phyloP scores from a whole-genome alignment of 2,113 vertebrate species.

The Megaptera novaeangliae region DNA sequence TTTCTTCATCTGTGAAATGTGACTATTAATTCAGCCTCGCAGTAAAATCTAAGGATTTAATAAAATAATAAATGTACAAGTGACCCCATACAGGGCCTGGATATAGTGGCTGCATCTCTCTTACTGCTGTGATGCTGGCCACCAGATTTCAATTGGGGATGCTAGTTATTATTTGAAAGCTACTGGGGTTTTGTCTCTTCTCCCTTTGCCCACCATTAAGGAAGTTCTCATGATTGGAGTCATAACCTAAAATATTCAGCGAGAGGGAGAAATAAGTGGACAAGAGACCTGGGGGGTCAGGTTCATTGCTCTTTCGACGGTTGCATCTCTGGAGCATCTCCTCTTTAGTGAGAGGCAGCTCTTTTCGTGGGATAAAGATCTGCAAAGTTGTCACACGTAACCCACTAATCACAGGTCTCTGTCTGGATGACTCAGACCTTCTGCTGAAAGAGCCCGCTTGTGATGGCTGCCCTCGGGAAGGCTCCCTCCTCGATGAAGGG shows the following conservation, averaged over 20 bases:
- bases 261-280: background rate
- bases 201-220: background rate
- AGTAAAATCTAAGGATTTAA: background rate
- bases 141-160: background rate
- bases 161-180: background rate
- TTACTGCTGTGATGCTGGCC: background rate
- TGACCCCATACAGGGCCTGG: background rate
- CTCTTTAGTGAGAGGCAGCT: background rate
- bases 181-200: background rate
- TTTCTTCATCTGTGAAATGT: background rate
- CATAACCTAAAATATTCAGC: background rate
- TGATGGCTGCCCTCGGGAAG: background rate
- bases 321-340: background rate
- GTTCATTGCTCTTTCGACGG: background rate
- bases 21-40: background rate
- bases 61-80: background rate
- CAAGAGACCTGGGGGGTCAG: background rate
- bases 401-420: constrained; percentile 5
- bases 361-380: background rate
- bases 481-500: constrained; percentile 59
- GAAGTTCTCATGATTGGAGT: background rate
- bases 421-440: constrained; percentile 19
- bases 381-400: background rate
- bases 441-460: background rate
- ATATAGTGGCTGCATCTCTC: rapidly evolving